phyloP scores from a whole-genome alignment of 2,888 invertebrate species.

The Bellardia pandia region DNA sequence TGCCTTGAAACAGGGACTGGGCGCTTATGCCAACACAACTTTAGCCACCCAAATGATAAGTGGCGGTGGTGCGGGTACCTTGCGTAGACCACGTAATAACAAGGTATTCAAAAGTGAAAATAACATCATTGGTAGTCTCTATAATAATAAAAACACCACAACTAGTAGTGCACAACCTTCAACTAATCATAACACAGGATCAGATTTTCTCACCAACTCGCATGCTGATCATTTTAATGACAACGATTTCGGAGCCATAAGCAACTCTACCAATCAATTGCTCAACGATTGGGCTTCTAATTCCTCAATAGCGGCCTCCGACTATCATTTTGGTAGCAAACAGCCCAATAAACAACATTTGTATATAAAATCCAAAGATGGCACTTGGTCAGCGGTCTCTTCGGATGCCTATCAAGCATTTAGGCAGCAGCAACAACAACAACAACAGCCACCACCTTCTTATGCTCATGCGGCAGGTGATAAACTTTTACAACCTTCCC shows the following conservation, averaged over 20 bases:
- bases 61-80: conserved; percentile 81
- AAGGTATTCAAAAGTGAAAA: conserved; percentile 84
- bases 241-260: conserved; percentile 78
- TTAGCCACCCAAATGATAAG: conserved; percentile 80
- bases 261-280: conserved; percentile 81
- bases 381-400: conserved; percentile 83
- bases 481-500: conserved; percentile 71
- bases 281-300: conserved; percentile 82
- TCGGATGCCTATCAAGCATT: conserved; percentile 83
- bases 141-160: conserved; percentile 59
- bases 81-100: conserved; percentile 82
- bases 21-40: conserved; percentile 81
- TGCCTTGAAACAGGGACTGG: conserved; percentile 81
- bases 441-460: conserved; percentile 73
- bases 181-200: conserved; percentile 53
- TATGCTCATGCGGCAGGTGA: conserved; percentile 78
- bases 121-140: conserved; percentile 80
- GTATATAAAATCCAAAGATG: conserved; percentile 84
- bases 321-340: conserved; percentile 80
- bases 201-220: conserved; percentile 79
- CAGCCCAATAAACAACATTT: conserved; percentile 83
- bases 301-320: conserved; percentile 79
- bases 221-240: conserved; percentile 74
- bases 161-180: conserved; percentile 46
- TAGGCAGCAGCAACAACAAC: conserved; percentile 79